Base-by-base conservation (phyloP, 2,888 invertebrate genomes). In the Tenthredo livida region DNA sequence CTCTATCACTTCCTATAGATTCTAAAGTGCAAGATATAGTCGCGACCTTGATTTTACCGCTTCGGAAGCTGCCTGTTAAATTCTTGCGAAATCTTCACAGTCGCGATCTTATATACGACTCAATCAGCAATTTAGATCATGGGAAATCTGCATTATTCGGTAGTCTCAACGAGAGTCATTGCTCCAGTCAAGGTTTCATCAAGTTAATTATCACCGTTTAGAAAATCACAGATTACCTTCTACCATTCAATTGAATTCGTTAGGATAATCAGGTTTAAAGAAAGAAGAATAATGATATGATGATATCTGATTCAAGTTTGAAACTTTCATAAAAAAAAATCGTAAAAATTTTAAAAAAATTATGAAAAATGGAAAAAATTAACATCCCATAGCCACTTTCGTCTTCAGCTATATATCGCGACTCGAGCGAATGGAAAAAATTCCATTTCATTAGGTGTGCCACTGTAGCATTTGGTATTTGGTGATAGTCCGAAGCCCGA, bases 1-100 rank as follows among this genome's bases (percentile, higher is more conserved):
- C 61, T 61, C 33, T 29, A 40, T 80, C 61, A 12, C 40, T 33
- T 15, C 80, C 6, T 61, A 17, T 61, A 37, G 77, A 29, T 54
- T 47, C 12, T 29, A 50, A 29, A 61, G 21, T 50, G 10, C 43
- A 21, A 73, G 43, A 21, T 2, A 4, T 21, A 21, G 1, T 58
- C 80, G 10, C 61, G 61, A 80, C 37, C 80, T 61, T 80, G 80
- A 80, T 61, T 80, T 37, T 2, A 80, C n/a, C 21, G 2, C n/a
- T 29, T 58, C 12, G 21, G n/a, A 73, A 21, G 25, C 29, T 43
- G 9, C 2, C 21, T 43, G 73, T 4, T 29, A 33, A 33, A 17
- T 70, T 33, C 9, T 70, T 1, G 61, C 12, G 25, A 61, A 61
- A 61, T 21, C 61, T 25, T 4, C 9, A 25, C 12, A 9, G 12